Conservation (phyloP, 2,888 invertebrate species). For the Idaea biselata region DNA sequence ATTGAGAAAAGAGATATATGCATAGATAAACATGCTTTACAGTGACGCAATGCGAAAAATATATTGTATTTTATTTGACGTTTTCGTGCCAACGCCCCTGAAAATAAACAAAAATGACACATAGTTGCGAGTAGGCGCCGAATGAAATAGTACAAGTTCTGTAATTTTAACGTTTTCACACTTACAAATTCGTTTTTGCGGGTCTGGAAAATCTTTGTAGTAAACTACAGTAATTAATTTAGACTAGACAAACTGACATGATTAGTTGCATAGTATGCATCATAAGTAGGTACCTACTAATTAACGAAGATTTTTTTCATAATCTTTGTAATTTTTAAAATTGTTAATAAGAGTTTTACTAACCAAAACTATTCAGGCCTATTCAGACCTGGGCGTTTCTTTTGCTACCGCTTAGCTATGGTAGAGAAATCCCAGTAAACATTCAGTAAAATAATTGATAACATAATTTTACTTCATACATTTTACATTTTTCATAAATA, state of each 20-base stretch:
- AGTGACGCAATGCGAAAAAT: not conserved
- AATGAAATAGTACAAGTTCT: not conserved
- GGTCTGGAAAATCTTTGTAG: not conserved
- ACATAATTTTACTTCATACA: too few species aligned
- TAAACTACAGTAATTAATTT: not conserved
- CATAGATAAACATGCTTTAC: not conserved
- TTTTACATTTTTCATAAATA: too few species aligned
- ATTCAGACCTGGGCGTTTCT: too few species aligned
- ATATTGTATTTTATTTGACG: not conserved
- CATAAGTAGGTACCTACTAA: too few species aligned
- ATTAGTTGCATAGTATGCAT: too few species aligned
- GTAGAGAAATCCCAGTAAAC: too few species aligned
- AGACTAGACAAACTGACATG: not conserved
- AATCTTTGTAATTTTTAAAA: too few species aligned
- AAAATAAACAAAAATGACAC: not conserved
- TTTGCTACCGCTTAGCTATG: too few species aligned
- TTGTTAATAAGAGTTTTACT: too few species aligned
- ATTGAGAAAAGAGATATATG: not conserved
- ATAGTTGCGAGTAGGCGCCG: not conserved
- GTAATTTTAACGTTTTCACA: not conserved
- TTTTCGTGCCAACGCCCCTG: not conserved
- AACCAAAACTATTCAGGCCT: too few species aligned
- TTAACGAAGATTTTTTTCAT: too few species aligned
- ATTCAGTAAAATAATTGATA: too few species aligned
- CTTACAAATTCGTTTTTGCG: not conserved